Conservation (phyloP, 2,113 vertebrate genomes). For the Apteryx owenii region DNA sequence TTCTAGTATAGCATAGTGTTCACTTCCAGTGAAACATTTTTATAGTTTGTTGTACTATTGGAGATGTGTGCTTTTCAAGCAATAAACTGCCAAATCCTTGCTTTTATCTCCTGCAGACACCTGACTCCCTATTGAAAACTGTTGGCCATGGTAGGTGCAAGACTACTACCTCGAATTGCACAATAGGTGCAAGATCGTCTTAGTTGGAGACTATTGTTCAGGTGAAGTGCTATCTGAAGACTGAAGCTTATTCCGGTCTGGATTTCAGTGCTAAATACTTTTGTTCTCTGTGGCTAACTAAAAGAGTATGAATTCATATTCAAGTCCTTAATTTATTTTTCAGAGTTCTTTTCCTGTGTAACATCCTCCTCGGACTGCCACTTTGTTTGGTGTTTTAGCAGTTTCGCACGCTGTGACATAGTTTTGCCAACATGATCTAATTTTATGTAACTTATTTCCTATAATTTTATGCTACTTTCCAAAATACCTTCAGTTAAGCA, state of each 20-base stretch:
- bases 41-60: background rate
- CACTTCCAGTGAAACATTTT: background rate
- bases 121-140: background rate
- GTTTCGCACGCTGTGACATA: background rate
- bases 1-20: background rate
- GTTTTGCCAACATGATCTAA: no score
- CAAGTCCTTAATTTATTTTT: background rate
- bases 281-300: background rate
- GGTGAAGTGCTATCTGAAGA: background rate
- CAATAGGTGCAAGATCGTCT: background rate
- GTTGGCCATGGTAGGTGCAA: background rate
- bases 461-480: background rate
- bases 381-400: background rate
- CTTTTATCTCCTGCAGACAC: background rate
- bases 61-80: background rate
- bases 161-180: background rate
- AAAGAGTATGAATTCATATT: background rate
- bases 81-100: background rate
- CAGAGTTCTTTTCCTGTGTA: background rate
- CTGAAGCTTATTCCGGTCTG: background rate
- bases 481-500: constrained; percentile 18
- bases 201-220: background rate
- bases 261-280: background rate
- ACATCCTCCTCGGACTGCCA: background rate
- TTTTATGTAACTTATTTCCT: background rate